phyloP scores from a whole-genome alignment of 2,888 invertebrate species.

The Perithous albicinctus region DNA sequence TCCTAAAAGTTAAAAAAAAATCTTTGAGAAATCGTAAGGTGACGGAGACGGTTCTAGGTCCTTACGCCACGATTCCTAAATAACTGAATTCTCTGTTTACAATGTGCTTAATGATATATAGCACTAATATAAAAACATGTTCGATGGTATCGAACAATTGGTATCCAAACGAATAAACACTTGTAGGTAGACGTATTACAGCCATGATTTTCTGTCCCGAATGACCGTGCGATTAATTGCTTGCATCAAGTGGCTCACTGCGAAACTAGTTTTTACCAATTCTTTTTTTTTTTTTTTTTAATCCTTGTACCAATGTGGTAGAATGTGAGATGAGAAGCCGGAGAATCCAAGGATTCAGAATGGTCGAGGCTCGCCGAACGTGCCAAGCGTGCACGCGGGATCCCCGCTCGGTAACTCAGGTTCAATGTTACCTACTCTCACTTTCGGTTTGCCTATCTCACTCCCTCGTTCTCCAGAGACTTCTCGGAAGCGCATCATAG shows the following conservation, averaged over 20 bases:
- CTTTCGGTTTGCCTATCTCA: constrained; percentile 75
- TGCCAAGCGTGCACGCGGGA: constrained; percentile 33
- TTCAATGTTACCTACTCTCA: constrained; percentile 79
- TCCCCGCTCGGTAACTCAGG: constrained; percentile 66
- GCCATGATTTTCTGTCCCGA: neutral
- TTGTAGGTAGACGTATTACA: too few relatives aligned
- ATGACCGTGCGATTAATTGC: constrained; percentile 10
- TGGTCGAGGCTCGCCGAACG: constrained; percentile 39
- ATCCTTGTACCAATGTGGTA: neutral
- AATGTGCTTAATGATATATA: neutral
- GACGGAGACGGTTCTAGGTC: constrained; percentile 37
- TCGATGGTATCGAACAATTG: neutral
- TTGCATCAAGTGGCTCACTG: constrained; percentile 15
- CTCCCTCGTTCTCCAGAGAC: constrained; percentile 32
- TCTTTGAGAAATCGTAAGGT: constrained; percentile 20
- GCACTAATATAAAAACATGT: neutral
- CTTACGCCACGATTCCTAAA: constrained; percentile 29
- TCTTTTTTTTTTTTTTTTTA: constrained; percentile 7
- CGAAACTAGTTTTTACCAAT: constrained; percentile 5
- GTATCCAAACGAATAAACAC: neutral
- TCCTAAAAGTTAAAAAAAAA: neutral
- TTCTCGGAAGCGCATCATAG: constrained; percentile 53
- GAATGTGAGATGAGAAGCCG: constrained; percentile 24
- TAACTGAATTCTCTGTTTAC: constrained; percentile 23
- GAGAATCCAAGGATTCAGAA: constrained; percentile 56